A percentile compares a stretch with the other conserved stretches of the same genome.
phyloP scores from a whole-genome alignment of 1,140 invertebrate genomes.

The Hycleus phaleratus region DNA sequence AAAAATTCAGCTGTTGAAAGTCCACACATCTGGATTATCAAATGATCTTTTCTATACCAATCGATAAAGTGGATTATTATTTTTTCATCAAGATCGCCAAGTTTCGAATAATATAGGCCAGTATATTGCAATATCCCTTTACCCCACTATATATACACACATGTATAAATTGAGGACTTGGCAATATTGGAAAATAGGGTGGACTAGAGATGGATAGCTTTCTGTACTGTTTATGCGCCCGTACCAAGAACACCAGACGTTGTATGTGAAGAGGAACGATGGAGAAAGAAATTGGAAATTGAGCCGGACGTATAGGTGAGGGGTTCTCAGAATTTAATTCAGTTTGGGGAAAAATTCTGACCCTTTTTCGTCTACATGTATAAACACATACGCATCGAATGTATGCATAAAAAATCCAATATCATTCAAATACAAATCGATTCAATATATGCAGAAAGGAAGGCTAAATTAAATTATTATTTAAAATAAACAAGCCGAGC shows the following conservation, averaged over 20 bases:
- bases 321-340: conserved; percentile 17
- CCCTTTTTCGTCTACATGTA: conserved; percentile 4
- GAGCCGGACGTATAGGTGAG: conserved; percentile 22
- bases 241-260: conserved; percentile 19
- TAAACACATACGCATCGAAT: no score
- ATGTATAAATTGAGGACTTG: not conserved
- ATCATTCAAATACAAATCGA: no score
- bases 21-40: conserved; percentile 2
- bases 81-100: conserved; percentile 25
- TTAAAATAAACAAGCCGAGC: no score
- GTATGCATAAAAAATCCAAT: no score
- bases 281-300: conserved; percentile 29
- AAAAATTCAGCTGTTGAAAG: no score
- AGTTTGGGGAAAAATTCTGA: conserved; percentile 18
- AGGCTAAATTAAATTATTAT: no score
- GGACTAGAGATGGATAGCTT: conserved; percentile 26
- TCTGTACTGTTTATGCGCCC: conserved; percentile 29
- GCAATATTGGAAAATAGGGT: conserved; percentile 22
- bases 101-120: conserved; percentile 24
- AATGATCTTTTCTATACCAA: conserved; percentile 10
- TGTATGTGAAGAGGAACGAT: conserved; percentile 1
- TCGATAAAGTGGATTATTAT: conserved; percentile 26
- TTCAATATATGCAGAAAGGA: no score
- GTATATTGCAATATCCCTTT: conserved; percentile 21
- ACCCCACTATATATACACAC: not conserved